These are phyloP conservation scores for Trachelus troglodyta DNA, from an alignment of 2,888 invertebrate genomes.

Conservation along the genomic window DNA sequence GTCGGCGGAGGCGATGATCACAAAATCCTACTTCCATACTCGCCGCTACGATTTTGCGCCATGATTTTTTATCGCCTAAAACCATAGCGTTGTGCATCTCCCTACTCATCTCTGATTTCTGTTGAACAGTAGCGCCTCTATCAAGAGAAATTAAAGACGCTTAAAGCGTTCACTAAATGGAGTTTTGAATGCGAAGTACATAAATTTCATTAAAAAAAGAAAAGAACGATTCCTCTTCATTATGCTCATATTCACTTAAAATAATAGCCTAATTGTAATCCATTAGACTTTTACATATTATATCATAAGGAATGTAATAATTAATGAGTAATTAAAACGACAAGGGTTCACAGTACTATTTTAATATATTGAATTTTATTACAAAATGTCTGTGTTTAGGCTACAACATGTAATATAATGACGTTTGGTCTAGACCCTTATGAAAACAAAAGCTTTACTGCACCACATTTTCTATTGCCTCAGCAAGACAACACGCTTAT, in stretches of 20 bases:
- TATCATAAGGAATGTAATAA: not conserved
- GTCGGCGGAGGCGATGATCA: no score
- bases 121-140: not conserved
- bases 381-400: constrained; percentile 64
- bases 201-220: not conserved
- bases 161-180: not conserved
- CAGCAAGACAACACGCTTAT: constrained; percentile 36
- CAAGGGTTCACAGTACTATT: constrained; percentile 18
- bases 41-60: no score
- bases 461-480: constrained; percentile 52
- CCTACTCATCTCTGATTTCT: not conserved
- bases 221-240: not conserved
- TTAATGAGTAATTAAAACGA: not conserved
- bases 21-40: no score
- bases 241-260: not conserved
- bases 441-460: constrained; percentile 59
- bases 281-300: not conserved
- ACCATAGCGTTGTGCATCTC: no score
- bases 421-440: constrained; percentile 65
- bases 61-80: no score
- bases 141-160: not conserved
- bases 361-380: constrained; percentile 65
- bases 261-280: not conserved
- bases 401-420: constrained; percentile 66
- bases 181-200: not conserved